A percentile compares a stretch with the other conserved stretches of the same genome.
Evolutionary conservation across 2,888 invertebrate genomes (phyloP).

Genomic region (Oscheius sp.): DNA sequence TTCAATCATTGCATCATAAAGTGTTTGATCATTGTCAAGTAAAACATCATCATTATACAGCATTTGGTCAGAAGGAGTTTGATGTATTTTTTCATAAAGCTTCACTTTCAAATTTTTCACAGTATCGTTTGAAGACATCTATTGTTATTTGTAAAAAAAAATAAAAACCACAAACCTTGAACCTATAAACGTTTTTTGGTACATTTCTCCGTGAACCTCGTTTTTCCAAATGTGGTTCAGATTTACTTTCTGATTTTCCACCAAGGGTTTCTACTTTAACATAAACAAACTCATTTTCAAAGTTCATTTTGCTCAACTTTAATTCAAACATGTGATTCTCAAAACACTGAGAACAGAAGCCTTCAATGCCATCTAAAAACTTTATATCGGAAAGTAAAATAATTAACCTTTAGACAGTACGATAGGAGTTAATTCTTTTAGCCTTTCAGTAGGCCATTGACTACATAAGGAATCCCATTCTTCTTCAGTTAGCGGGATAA

Average conservation of each 20-base stretch:
- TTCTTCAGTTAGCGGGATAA: constrained; percentile 38
- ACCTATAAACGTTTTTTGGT: background rate
- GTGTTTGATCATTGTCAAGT: constrained; percentile 54
- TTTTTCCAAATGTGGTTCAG: background rate
- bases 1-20: constrained; percentile 52
- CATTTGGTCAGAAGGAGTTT: constrained; percentile 49
- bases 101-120: constrained; percentile 60
- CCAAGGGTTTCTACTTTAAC: constrained; percentile 55
- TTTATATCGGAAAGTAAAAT: background rate
- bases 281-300: constrained; percentile 49
- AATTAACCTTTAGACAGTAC: background rate
- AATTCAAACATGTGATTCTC: constrained; percentile 34
- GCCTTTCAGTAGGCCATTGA: background rate
- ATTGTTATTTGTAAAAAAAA: background rate
- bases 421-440: background rate
- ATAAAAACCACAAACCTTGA: background rate
- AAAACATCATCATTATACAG: constrained; percentile 44
- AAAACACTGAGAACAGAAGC: constrained; percentile 43
- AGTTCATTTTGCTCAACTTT: constrained; percentile 37
- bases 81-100: constrained; percentile 51
- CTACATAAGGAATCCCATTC: constrained; percentile 42
- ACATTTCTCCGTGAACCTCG: background rate
- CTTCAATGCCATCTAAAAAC: constrained; percentile 28
- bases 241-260: background rate
- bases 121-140: constrained; percentile 56